A percentile compares a stretch with the other conserved stretches of the same genome.
These are phyloP conservation scores for Eudyptes chrysolophus DNA, from an alignment of 2,113 vertebrate species.

Conservation along the genomic window DNA sequence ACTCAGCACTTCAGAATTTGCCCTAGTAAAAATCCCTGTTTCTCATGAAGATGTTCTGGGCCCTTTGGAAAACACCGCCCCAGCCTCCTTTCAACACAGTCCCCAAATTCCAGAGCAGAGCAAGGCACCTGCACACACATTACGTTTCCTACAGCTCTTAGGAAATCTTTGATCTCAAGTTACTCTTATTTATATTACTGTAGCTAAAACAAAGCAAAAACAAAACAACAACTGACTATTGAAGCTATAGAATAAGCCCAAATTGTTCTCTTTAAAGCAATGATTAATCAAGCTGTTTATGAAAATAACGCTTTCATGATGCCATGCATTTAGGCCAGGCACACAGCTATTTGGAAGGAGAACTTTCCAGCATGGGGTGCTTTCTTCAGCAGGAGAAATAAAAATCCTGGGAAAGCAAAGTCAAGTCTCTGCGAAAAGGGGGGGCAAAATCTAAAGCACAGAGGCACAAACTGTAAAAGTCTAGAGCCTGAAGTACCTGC, in stretches of 20 bases:
- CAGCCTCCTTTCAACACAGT: neutral
- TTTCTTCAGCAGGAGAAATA: neutral
- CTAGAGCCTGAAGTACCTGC: neutral
- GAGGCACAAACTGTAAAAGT: neutral
- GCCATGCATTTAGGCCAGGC: neutral
- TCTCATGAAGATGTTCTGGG: neutral
- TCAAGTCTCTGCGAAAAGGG: neutral
- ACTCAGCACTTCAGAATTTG: constrained; percentile 26
- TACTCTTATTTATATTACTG: constrained; percentile 8
- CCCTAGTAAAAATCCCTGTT: neutral
- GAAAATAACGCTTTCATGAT: constrained; percentile 28
- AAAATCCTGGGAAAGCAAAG: neutral
- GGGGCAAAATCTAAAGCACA: neutral
- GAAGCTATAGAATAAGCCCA: constrained; percentile 20
- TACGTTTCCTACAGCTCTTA: neutral
- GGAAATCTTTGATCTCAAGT: constrained; percentile 33
- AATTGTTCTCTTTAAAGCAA: constrained; percentile 26
- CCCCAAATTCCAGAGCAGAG: neutral
- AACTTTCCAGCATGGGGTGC: neutral
- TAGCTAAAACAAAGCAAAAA: neutral
- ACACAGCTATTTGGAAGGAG: neutral
- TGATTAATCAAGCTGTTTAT: constrained; percentile 10
- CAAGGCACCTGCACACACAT: neutral
- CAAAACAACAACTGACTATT: neutral
- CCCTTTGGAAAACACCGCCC: neutral